phyloP scores from a whole-genome alignment of 2,113 vertebrate species.

The Actinemys pallida region DNA sequence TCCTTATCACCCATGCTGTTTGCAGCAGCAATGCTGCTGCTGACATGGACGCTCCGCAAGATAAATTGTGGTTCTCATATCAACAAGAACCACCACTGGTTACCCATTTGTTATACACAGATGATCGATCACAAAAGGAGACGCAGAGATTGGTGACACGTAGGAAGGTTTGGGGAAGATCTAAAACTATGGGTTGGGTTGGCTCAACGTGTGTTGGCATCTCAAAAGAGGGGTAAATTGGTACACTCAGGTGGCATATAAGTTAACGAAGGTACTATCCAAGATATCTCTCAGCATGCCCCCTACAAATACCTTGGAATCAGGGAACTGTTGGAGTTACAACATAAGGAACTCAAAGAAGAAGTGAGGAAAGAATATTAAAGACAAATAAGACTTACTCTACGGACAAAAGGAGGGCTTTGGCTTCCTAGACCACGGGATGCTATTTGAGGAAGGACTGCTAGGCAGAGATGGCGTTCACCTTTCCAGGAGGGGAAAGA shows the following conservation, averaged over 20 bases:
- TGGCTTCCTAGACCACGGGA: too few species aligned
- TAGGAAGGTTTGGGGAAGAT: background rate
- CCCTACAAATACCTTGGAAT: background rate
- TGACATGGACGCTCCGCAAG: background rate
- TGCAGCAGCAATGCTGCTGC: too few species aligned
- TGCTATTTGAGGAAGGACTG: too few species aligned
- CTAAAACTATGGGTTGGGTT: background rate
- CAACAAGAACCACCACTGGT: background rate
- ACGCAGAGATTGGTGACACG: background rate
- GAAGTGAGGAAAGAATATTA: background rate
- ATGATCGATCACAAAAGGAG: background rate
- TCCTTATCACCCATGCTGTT: too few species aligned
- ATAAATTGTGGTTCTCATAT: background rate
- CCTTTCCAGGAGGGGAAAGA: too few species aligned
- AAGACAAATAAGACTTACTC: background rate
- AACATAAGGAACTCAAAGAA: background rate
- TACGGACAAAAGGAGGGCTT: too few species aligned
- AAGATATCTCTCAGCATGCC: background rate
- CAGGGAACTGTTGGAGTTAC: background rate
- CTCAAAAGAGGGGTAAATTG: background rate
- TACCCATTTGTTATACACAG: background rate
- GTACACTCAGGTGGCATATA: background rate
- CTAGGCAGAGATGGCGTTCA: too few species aligned
- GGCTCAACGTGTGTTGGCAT: background rate
- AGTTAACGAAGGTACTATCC: background rate